Conservation (phyloP, 2,888 invertebrate genomes). For the Escarpia spicata region DNA sequence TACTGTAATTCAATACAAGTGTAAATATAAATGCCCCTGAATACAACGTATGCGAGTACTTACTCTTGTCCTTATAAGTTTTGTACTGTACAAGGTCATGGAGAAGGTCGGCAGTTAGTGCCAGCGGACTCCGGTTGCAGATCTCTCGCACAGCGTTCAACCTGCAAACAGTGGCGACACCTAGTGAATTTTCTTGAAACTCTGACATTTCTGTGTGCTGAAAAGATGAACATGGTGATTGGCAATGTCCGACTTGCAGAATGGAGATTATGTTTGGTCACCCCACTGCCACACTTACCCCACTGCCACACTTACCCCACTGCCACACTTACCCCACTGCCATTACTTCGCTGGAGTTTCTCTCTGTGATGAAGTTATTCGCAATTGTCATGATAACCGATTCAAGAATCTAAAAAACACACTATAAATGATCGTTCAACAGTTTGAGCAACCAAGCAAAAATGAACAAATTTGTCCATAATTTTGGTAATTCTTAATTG, state of each 20-base stretch:
- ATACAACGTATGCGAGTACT: conserved; percentile 25
- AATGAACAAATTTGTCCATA: too few relatives aligned
- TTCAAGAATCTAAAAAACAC: conserved; percentile 72
- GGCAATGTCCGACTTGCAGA: not conserved
- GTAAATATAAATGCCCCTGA: too few relatives aligned
- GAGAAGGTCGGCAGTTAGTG: conserved; percentile 90
- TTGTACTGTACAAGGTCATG: conserved; percentile 92
- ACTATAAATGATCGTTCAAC: not conserved
- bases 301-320: not conserved
- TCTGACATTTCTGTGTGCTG: not conserved
- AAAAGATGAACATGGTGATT: not conserved
- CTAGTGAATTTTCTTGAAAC: not conserved
- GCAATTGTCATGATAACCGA: conserved; percentile 91
- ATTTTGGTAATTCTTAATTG: not conserved
- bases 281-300: not conserved
- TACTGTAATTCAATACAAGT: too few relatives aligned
- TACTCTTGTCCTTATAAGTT: conserved; percentile 83
- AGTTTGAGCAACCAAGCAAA: not conserved
- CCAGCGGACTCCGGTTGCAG: conserved; percentile 90
- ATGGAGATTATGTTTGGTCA: not conserved
- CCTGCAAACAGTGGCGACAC: conserved; percentile 59
- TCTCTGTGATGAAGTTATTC: conserved; percentile 97
- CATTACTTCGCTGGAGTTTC: conserved; percentile 96
- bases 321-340: conserved; percentile 83
- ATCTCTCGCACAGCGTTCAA: conserved; percentile 95